Percentiles rank a stretch among this genome's conserved stretches.
phyloP scores from a whole-genome alignment of 2,888 invertebrate genomes.

The Metopia argyrocephala region DNA sequence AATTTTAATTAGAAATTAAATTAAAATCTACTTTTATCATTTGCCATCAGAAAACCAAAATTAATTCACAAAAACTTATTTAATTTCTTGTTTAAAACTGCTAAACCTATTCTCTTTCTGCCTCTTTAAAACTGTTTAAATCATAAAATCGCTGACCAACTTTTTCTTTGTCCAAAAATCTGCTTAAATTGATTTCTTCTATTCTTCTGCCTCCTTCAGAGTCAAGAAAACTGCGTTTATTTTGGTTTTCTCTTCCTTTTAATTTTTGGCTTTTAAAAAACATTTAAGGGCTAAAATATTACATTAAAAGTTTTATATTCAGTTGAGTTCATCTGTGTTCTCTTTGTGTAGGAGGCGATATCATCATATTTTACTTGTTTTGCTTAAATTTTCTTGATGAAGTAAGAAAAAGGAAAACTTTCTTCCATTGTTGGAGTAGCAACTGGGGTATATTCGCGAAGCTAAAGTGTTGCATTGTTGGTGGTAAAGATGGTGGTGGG shows the following conservation, averaged over 20 bases:
- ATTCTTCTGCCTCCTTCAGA: background rate
- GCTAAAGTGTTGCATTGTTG: too few species aligned
- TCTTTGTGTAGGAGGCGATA: too few species aligned
- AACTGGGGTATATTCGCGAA: too few species aligned
- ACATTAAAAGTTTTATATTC: background rate
- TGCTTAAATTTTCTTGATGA: too few species aligned
- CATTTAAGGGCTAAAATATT: background rate
- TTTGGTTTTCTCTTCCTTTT: background rate
- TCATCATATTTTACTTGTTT: too few species aligned
- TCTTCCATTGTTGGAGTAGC: too few species aligned
- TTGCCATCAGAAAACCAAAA: background rate
- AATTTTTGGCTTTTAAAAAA: background rate
- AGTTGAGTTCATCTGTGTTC: background rate
- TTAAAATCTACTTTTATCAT: background rate
- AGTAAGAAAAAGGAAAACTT: too few species aligned
- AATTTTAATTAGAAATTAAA: background rate
- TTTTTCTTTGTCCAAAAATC: background rate
- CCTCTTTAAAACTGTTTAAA: background rate
- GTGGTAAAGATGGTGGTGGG: too few species aligned
- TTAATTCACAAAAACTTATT: background rate
- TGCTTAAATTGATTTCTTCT: background rate
- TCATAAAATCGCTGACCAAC: conserved; percentile 8
- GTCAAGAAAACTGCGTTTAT: background rate
- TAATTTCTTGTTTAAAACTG: too few species aligned
- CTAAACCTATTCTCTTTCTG: background rate